These are phyloP conservation scores for Subacronicta megacephala DNA, from an alignment of 2,888 invertebrate species.

Conservation along the genomic window DNA sequence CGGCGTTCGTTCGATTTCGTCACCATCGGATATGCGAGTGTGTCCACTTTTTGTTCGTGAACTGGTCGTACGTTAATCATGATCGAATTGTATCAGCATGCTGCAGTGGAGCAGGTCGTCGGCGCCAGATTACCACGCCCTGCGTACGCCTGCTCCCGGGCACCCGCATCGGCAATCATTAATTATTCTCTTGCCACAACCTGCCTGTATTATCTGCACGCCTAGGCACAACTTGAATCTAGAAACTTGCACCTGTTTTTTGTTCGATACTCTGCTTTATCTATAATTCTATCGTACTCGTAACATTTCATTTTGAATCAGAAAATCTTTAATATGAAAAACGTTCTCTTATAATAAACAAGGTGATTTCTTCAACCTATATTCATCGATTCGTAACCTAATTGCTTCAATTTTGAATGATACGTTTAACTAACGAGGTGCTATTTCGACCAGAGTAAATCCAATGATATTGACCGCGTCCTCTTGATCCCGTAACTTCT, in stretches of 20 bases:
- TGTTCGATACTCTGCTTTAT: conserved; percentile 56
- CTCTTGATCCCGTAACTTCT: conserved; percentile 55
- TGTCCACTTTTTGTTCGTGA: conserved; percentile 74
- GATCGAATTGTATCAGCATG: conserved; percentile 61
- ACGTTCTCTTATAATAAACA: conserved; percentile 24
- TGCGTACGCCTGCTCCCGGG: conserved; percentile 70
- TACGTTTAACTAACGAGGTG: conserved; percentile 43
- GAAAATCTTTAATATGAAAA: conserved; percentile 47
- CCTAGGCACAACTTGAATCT: conserved; percentile 60
- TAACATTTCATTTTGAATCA: conserved; percentile 50
- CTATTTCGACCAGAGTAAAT: conserved; percentile 45
- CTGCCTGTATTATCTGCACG: conserved; percentile 71
- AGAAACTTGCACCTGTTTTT: conserved; percentile 72
- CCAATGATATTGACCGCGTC: conserved; percentile 57
- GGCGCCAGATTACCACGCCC: conserved; percentile 85
- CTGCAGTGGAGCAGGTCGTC: conserved; percentile 70
- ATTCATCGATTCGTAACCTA: conserved; percentile 39
- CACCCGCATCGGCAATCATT: conserved; percentile 73
- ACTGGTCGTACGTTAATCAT: conserved; percentile 76
- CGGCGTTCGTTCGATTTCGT: conserved; percentile 74
- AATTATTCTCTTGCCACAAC: conserved; percentile 77
- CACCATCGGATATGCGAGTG: conserved; percentile 78
- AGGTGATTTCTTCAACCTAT: conserved; percentile 32
- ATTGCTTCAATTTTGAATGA: conserved; percentile 50
- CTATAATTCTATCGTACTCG: conserved; percentile 58